Percentiles rank a stretch among this genome's conserved stretches.
Evolutionary conservation across 2,113 vertebrate species (phyloP).

Genomic region (Phalacrocorax pelagicus): DNA sequence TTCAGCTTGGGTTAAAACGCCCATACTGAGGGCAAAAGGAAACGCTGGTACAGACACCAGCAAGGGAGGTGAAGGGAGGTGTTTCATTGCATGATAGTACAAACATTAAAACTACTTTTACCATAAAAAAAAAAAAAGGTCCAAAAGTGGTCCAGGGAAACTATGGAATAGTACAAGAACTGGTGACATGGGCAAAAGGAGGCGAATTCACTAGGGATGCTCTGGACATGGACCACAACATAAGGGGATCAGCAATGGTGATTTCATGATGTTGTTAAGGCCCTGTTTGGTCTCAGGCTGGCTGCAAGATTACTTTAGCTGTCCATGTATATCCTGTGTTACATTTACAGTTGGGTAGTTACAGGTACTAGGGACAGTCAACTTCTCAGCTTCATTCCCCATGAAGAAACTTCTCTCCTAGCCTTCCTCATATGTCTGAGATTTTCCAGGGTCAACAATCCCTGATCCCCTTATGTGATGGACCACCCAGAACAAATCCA

Average conservation of each 20-base stretch:
- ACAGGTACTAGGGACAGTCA: background rate
- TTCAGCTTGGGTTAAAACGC: background rate
- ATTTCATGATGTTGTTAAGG: background rate
- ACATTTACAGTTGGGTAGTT: background rate
- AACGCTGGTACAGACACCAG: background rate
- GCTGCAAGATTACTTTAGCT: background rate
- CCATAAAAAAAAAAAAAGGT: background rate
- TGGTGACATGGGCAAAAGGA: background rate
- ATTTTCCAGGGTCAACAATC: background rate
- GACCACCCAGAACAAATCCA: background rate
- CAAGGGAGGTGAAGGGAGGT: background rate
- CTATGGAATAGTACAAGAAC: background rate
- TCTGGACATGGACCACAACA: background rate
- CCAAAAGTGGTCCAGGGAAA: background rate
- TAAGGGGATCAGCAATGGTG: background rate
- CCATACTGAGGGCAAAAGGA: background rate
- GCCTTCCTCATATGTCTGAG: background rate
- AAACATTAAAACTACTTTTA: background rate
- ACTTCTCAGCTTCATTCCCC: background rate
- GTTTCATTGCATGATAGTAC: background rate
- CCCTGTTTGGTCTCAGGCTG: background rate
- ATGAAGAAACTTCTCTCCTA: background rate
- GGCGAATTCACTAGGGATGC: background rate
- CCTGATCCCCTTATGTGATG: background rate
- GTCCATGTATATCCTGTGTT: fast-evolving